Evolutionary conservation across 2,888 invertebrate species (phyloP).

Genomic region (Drosophila tanythrix): DNA sequence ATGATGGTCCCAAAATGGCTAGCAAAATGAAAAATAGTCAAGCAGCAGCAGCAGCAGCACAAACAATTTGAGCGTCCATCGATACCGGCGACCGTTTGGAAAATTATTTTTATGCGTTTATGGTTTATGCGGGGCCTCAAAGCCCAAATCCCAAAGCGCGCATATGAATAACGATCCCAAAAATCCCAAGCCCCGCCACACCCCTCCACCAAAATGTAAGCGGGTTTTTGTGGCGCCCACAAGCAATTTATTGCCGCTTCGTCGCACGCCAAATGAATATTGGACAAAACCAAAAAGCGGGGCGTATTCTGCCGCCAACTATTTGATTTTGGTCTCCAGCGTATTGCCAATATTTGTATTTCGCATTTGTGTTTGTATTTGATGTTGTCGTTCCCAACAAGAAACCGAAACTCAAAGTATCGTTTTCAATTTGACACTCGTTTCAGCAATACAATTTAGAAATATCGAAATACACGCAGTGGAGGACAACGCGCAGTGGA

Average conservation of each 20-base stretch:
- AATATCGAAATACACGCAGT: background rate
- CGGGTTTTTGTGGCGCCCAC: conserved; percentile 29
- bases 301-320: conserved; percentile 37
- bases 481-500: background rate
- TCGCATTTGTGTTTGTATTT: conserved; percentile 46
- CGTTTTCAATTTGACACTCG: conserved; percentile 60
- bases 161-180: conserved; percentile 12
- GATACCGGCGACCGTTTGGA: conserved; percentile 66
- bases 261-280: conserved; percentile 74
- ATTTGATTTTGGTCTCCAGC: conserved; percentile 75
- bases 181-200: background rate
- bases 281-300: conserved; percentile 38
- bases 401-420: conserved; percentile 56
- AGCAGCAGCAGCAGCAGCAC: conserved; percentile 47
- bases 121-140: conserved; percentile 60
- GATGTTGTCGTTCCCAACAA: conserved; percentile 44
- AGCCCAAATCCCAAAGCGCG: conserved; percentile 21
- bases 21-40: conserved; percentile 78
- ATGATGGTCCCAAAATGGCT: conserved; percentile 52
- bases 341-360: conserved; percentile 78
- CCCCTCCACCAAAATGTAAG: conserved; percentile 1
- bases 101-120: conserved; percentile 76
- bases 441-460: background rate
- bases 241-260: conserved; percentile 75
- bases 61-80: conserved; percentile 74